A percentile compares a stretch with the other conserved stretches of the same genome.
Conservation (phyloP, 1,140 invertebrate species). For the Anastrepha obliqua region DNA sequence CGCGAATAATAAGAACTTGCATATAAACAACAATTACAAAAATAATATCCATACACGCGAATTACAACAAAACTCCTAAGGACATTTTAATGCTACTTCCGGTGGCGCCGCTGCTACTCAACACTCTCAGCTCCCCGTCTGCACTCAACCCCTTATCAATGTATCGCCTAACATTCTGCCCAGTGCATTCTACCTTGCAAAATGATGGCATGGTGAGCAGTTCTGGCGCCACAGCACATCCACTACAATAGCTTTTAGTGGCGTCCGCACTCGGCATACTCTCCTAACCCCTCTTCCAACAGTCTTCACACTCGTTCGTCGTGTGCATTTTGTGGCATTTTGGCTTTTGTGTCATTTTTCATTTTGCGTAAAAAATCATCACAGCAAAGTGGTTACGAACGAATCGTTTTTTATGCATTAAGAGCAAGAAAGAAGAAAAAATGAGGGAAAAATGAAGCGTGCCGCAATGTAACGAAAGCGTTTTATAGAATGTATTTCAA, state of each 20-base stretch:
- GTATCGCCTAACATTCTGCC: not conserved
- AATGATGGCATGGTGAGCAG: not conserved
- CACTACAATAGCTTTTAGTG: conserved; percentile 36
- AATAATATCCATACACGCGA: not conserved
- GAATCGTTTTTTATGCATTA: conserved; percentile 41
- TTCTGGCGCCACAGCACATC: conserved; percentile 28
- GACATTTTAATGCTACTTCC: conserved; percentile 50
- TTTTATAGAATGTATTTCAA: conserved; percentile 42
- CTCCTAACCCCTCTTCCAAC: no score
- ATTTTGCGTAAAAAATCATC: conserved; percentile 62
- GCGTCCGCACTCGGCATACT: not conserved
- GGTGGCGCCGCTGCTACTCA: conserved; percentile 44
- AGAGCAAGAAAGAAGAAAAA: not conserved
- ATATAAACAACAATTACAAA: conserved; percentile 10
- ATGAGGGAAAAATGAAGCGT: not conserved
- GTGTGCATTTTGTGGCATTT: conserved; percentile 62
- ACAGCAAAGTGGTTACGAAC: conserved; percentile 42
- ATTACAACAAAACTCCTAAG: conserved; percentile 26
- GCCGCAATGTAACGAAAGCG: conserved; percentile 50
- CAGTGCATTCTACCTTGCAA: conserved; percentile 28
- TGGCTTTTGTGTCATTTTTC: conserved; percentile 72
- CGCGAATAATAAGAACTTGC: not conserved
- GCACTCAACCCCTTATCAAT: not conserved
- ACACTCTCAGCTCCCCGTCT: conserved; percentile 12
- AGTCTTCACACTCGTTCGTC: no score